Percentiles rank a stretch among this genome's conserved stretches.
Evolutionary conservation across 2,888 invertebrate genomes (phyloP).

Genomic region (Leucophora obtusa): DNA sequence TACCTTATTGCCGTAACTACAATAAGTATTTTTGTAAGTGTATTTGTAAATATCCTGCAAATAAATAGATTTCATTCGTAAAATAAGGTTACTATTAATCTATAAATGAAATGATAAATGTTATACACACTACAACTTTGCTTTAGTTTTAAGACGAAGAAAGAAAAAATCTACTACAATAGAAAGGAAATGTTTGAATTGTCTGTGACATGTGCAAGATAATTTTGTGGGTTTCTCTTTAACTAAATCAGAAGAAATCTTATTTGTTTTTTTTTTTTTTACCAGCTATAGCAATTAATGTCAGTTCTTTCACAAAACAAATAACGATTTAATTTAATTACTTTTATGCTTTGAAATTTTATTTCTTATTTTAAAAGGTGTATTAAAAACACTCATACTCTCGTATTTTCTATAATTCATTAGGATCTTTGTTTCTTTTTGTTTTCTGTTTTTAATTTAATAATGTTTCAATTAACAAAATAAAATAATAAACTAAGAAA

Average conservation of each 20-base stretch:
- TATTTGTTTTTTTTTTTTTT: conserved; percentile 13
- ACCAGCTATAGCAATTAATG: conserved; percentile 23
- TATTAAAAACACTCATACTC: conserved; percentile 31
- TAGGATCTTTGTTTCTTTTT: background rate
- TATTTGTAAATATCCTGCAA: background rate
- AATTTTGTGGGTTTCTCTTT: conserved; percentile 26
- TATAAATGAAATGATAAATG: conserved; percentile 53
- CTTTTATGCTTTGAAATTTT: conserved; percentile 16
- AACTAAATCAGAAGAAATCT: background rate
- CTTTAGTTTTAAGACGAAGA: background rate
- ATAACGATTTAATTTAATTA: conserved; percentile 31
- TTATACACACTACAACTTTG: conserved; percentile 19
- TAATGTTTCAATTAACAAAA: conserved; percentile 6
- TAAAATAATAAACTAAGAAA: background rate
- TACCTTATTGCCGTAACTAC: background rate
- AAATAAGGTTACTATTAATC: conserved; percentile 45
- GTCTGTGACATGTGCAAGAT: conserved; percentile 50
- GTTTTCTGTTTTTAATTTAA: conserved; percentile 3
- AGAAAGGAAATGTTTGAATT: conserved; percentile 37
- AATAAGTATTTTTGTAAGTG: background rate
- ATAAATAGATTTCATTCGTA: background rate
- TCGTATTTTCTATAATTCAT: conserved; percentile 17
- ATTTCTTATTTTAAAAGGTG: conserved; percentile 23
- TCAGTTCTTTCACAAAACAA: conserved; percentile 17
- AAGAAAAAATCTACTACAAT: background rate